Evolutionary conservation across 2,113 vertebrate species (phyloP).

Genomic region (Peromyscus maniculatus): DNA sequence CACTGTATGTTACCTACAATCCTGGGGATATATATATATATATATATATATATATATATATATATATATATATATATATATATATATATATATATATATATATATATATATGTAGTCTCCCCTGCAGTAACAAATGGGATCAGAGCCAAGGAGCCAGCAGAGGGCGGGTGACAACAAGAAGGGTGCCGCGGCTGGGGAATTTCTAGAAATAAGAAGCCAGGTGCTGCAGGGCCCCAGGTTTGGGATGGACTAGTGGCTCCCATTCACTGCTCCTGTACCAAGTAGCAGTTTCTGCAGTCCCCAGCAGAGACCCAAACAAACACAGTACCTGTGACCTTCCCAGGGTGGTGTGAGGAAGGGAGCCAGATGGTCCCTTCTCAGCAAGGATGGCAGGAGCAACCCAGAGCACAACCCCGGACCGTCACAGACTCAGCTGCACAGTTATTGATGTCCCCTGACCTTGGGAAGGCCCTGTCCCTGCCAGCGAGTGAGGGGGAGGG

Average conservation of each 20-base stretch:
- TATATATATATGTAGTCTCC: neutral
- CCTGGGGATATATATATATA: neutral
- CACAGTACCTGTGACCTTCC: neutral
- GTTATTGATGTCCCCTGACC: conserved; percentile 39
- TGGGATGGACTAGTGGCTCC: neutral
- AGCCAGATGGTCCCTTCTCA: neutral
- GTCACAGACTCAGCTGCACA: neutral
- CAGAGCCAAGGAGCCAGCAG: neutral
- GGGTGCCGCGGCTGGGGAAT: neutral
- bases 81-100: neutral
- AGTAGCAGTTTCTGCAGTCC: neutral
- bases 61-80: neutral
- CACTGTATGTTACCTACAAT: neutral
- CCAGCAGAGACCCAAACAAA: neutral
- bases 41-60: neutral
- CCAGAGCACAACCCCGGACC: neutral
- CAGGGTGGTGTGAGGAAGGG: neutral
- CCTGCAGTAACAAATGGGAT: neutral
- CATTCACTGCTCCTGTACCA: too few relatives aligned
- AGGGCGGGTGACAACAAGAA: neutral
- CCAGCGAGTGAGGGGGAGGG: neutral
- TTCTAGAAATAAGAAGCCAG: neutral
- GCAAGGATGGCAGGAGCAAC: neutral
- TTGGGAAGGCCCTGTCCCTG: conserved; percentile 44
- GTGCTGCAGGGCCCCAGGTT: neutral